phyloP scores from a whole-genome alignment of 2,888 invertebrate species.

The Lasioglossum figueresi region DNA sequence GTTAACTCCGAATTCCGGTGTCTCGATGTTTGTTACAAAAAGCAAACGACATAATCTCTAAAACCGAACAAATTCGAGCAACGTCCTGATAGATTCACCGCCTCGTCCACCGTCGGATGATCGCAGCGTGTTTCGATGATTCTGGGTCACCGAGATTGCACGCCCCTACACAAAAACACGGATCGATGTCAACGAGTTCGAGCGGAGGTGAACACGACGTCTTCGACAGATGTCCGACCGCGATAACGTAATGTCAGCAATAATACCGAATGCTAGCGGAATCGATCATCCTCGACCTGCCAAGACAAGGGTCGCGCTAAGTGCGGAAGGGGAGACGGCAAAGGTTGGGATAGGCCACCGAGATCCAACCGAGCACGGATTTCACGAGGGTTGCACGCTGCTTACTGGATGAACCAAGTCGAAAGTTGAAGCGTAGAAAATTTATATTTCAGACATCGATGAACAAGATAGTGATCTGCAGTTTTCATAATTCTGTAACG shows the following conservation, averaged over 20 bases:
- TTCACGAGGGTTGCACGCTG: conserved; percentile 24
- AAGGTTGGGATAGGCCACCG: conserved; percentile 47
- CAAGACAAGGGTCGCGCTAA: conserved; percentile 55
- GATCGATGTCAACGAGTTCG: conserved; percentile 27
- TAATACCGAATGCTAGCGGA: conserved; percentile 67
- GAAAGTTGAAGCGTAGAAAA: background rate
- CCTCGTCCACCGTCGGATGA: background rate
- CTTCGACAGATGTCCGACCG: conserved; percentile 65
- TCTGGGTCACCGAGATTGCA: background rate
- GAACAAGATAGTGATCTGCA: background rate
- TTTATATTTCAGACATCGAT: background rate
- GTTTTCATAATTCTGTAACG: background rate
- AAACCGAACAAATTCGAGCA: background rate
- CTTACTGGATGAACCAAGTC: background rate
- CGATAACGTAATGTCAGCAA: conserved; percentile 69
- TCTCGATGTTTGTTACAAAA: too few relatives aligned
- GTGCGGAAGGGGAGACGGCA: conserved; percentile 14
- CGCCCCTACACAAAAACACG: background rate
- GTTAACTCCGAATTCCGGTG: too few relatives aligned
- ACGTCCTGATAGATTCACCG: background rate
- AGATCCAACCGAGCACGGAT: conserved; percentile 42
- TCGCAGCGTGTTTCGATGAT: conserved; percentile 1
- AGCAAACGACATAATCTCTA: too few relatives aligned
- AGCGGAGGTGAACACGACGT: background rate
- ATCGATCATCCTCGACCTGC: conserved; percentile 69